A percentile compares a stretch with the other conserved stretches of the same genome.
These are phyloP conservation scores for Thysanoteuthis rhombus DNA, from an alignment of 2,888 invertebrate genomes.

Conservation along the genomic window DNA sequence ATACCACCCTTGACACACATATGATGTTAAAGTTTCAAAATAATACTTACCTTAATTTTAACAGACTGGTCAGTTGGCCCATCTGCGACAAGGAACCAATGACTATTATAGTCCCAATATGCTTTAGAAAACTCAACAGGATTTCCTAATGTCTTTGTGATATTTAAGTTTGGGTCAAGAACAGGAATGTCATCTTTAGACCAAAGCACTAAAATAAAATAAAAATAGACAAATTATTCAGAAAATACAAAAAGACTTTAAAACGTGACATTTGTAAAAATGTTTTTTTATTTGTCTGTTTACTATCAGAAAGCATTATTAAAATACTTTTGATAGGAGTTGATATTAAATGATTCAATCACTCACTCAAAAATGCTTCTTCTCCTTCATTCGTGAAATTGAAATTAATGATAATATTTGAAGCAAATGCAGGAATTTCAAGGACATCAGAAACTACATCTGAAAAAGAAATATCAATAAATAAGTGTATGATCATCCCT, in stretches of 20 bases:
- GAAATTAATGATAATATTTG: neutral
- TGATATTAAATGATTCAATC: neutral
- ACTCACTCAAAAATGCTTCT: neutral
- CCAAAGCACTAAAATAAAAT: neutral
- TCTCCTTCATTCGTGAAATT: neutral
- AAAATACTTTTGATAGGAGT: too few species aligned
- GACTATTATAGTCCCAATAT: neutral
- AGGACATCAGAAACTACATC: neutral
- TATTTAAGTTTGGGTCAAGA: neutral
- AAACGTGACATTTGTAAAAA: too few species aligned
- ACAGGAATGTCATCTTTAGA: slow-evolving; percentile 15
- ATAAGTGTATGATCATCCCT: neutral
- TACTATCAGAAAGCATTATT: too few species aligned
- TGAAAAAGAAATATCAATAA: neutral
- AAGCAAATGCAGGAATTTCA: neutral
- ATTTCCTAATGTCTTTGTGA: neutral
- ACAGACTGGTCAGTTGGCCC: neutral
- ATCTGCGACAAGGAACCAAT: neutral
- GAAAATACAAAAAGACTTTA: too few species aligned
- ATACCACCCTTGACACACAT: too few species aligned
- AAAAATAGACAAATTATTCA: neutral
- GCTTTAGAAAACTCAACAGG: neutral
- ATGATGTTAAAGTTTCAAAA: neutral
- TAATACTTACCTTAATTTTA: neutral
- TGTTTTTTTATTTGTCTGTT: too few species aligned